Evolutionary conservation across 2,113 vertebrate species (phyloP).

Genomic region (Amphiprion ocellaris): DNA sequence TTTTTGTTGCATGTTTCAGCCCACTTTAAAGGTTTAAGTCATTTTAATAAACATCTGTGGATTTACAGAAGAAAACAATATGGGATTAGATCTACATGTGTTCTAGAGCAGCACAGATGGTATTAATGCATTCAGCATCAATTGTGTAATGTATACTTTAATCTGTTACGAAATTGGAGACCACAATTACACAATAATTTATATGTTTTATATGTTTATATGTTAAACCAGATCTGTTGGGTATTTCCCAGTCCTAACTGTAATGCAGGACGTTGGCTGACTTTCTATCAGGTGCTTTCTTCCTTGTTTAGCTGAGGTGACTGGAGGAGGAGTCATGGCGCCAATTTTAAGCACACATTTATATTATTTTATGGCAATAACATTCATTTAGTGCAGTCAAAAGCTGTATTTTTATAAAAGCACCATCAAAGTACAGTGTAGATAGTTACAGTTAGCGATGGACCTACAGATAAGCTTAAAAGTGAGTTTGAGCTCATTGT

Average conservation of each 20-base stretch:
- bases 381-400: no score
- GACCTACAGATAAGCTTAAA: no score
- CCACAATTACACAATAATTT: neutral
- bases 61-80: slow-evolving; percentile 18
- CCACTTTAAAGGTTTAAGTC: neutral
- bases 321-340: neutral
- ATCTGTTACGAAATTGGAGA: slow-evolving; percentile 33
- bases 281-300: neutral
- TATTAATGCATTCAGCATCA: slow-evolving; percentile 25
- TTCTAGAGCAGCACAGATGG: slow-evolving; percentile 26
- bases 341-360: neutral
- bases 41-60: neutral
- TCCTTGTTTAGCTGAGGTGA: neutral
- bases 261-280: neutral
- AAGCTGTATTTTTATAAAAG: no score
- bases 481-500: no score
- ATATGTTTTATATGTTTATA: neutral
- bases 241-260: neutral
- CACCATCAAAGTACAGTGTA: no score
- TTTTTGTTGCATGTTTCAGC: no score
- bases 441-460: no score
- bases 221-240: neutral
- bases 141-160: slow-evolving; percentile 31
- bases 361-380: neutral
- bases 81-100: slow-evolving; percentile 21